Percentiles rank a stretch among this genome's conserved stretches.
Evolutionary conservation across 1,140 invertebrate genomes (phyloP).

Genomic region (Thaumatotibia leucotreta): DNA sequence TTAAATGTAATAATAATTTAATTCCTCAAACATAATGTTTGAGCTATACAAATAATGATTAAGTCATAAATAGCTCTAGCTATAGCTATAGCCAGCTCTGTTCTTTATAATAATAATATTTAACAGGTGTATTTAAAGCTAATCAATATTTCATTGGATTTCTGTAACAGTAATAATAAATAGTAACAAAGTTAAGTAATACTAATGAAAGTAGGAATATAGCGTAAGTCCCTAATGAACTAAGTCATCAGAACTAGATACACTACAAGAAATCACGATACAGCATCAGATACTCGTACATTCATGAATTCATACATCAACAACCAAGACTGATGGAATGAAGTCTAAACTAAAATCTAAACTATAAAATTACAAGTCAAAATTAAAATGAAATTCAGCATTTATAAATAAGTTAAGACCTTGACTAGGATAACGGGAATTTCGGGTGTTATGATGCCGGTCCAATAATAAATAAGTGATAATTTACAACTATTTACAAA

Average conservation of each 20-base stretch:
- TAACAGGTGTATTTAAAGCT: conserved; percentile 72
- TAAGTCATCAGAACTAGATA: background rate
- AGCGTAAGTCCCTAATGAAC: conserved; percentile 53
- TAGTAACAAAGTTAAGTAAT: conserved; percentile 71
- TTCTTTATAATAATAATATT: conserved; percentile 69
- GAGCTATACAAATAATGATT: conserved; percentile 75
- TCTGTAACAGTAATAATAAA: conserved; percentile 69
- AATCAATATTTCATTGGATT: conserved; percentile 62
- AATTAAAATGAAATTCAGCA: conserved; percentile 51
- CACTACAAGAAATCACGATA: conserved; percentile 23
- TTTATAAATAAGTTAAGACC: conserved; percentile 66
- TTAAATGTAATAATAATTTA: conserved; percentile 69
- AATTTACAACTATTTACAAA: conserved; percentile 70
- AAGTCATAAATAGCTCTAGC: conserved; percentile 70
- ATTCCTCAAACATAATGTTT: conserved; percentile 70
- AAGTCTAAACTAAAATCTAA: conserved; percentile 55
- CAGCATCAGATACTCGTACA: conserved; percentile 29
- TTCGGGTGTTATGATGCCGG: conserved; percentile 56
- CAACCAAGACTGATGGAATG: conserved; percentile 56
- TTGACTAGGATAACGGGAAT: conserved; percentile 72
- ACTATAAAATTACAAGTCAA: conserved; percentile 60
- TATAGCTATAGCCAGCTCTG: conserved; percentile 34
- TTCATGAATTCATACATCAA: conserved; percentile 36
- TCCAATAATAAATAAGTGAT: conserved; percentile 63
- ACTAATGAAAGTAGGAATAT: conserved; percentile 62